Conservation (phyloP, 1,140 invertebrate genomes). For the Drosophila nigromelanica region DNA sequence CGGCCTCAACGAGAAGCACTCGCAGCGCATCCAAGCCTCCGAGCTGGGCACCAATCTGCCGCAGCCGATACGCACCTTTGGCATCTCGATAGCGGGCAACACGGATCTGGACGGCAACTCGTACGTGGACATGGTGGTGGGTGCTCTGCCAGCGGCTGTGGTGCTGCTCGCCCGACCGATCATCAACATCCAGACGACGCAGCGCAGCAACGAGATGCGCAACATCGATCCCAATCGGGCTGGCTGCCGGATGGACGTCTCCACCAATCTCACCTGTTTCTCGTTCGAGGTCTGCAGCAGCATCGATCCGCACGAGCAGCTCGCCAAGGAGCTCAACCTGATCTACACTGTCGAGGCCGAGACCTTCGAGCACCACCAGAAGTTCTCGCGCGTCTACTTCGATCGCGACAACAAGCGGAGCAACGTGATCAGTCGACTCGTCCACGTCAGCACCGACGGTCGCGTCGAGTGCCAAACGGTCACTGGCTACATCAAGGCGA, state of each 20-base stretch:
- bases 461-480: constrained; percentile 88
- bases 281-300: constrained; percentile 94
- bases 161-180: constrained; percentile 92
- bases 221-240: constrained; percentile 92
- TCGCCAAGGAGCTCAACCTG: constrained; percentile 85
- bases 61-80: constrained; percentile 89
- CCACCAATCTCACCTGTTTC: constrained; percentile 91
- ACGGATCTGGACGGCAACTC: constrained; percentile 95
- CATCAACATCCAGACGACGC: constrained; percentile 91
- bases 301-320: constrained; percentile 88
- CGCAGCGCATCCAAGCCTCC: constrained; percentile 86
- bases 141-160: constrained; percentile 86
- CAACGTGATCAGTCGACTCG: constrained; percentile 86
- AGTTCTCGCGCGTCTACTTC: constrained; percentile 93
- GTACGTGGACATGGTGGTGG: constrained; percentile 95
- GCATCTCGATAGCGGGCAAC: constrained; percentile 94
- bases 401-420: constrained; percentile 84
- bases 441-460: constrained; percentile 85
- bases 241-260: constrained; percentile 88
- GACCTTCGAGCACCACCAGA: constrained; percentile 90
- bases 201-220: constrained; percentile 85
- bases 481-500: constrained; percentile 92
- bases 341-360: constrained; percentile 93
- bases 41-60: constrained; percentile 79
- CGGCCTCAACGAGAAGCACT: constrained; percentile 89